Base-by-base conservation (phyloP, 2,888 invertebrate species). In the Nemapogon koenigi region DNA sequence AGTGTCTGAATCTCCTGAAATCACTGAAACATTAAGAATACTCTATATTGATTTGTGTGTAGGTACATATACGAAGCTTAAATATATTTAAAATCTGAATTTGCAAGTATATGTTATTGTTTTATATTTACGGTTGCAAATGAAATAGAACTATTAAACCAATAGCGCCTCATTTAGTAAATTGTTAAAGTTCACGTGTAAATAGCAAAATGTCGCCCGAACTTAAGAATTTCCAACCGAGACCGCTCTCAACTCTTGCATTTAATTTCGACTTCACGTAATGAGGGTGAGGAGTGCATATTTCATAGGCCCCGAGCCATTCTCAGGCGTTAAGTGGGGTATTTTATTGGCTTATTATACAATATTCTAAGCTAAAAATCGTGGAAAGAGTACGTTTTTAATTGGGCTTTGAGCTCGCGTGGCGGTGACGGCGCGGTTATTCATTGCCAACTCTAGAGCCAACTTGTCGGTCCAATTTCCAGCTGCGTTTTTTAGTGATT, bases 261-360 rank as follows among this genome's bases (percentile, higher is more conserved):
- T 66, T 72, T 76, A 69, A 75, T 75, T 72, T 64, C 57, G 58
- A 53, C 59, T 55, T 53, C 51, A 57, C 52, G 62, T 73, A 73
- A 78, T 73, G 69, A 76, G 72, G 62, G 61, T 55, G 65, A 66
- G 62, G 59, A 70, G 64, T 72, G 69, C 69, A 78, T 76, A 78
- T 73, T 76, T 78, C 73, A 78, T 60, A 56, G 55, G 62, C 16
- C 50, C 54, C 61, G 59, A 64, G 57, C 54, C 57, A 55, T 62
- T 62, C 55, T 55, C 58, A 51, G 61, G 72, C 73, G 67, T 69
- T 69, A 73, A 76, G 76, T 70, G 75, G 70, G 71, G 71, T 78
- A 75, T 71, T 78, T 78, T 78, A 78, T 76, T 63, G 76, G 73
- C 70, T 73, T 78, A 78, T 78, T 78, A 78, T 78, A 71, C 76